Base-by-base conservation (phyloP, 2,113 vertebrate species). In the Sorex araneus region DNA sequence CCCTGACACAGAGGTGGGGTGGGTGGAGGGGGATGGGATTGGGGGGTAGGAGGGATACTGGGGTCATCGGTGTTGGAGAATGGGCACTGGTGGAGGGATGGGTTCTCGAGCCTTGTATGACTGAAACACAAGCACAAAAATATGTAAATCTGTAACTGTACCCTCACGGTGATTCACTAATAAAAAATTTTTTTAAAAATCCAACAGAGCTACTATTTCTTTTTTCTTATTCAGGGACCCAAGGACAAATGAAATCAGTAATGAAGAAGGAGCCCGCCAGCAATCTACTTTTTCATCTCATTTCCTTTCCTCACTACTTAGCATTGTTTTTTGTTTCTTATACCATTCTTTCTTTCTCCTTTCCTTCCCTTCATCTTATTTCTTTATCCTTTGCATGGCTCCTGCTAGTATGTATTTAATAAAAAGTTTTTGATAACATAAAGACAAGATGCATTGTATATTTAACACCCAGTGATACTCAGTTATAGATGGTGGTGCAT, bases 121-220 rank as follows among this genome's bases (percentile, higher is more conserved):
- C n/a, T n/a, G n/a, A n/a, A n/a, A n/a, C n/a, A n/a, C n/a, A n/a
- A n/a, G n/a, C n/a, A n/a, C n/a, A n/a, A n/a, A n/a, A n/a, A n/a
- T n/a, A n/a, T n/a, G n/a, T n/a, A n/a, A n/a, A n/a, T n/a, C n/a
- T n/a, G n/a, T n/a, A n/a, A n/a, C n/a, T n/a, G n/a, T n/a, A n/a
- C n/a, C n/a, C n/a, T n/a, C n/a, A n/a, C n/a, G n/a, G n/a, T n/a
- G n/a, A n/a, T n/a, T n/a, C n/a, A n/a, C n/a, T n/a, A n/a, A n/a
- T n/a, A n/a, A n/a, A n/a, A n/a, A n/a, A n/a, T n/a, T n/a, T n/a
- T n/a, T n/a, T n/a, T n/a, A n/a, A n/a, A 32, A 63, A 93, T 67
- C 57, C 83, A 95, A 50, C 40, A 82, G 47, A 90, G 43, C 85
- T 96, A 84, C 32, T 69, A 12, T 91, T n/a, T 88, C 6, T 60